A percentile compares a stretch with the other conserved stretches of the same genome.
Conservation (phyloP, 2,888 invertebrate genomes). For the Tachina fera region DNA sequence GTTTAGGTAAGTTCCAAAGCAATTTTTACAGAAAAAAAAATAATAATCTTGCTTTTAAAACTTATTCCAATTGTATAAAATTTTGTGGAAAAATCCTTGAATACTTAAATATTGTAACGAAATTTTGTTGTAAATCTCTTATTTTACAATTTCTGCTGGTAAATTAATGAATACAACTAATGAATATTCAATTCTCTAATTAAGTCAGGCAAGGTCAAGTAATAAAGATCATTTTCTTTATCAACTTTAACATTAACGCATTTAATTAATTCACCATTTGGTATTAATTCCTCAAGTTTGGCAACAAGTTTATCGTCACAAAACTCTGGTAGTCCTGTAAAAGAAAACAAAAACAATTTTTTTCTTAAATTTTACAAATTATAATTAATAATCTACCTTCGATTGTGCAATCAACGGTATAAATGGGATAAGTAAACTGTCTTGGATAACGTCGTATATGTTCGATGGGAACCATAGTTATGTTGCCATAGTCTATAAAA, state of each 20-base stretch:
- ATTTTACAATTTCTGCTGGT: neutral
- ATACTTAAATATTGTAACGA: neutral
- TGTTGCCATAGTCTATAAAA: constrained; percentile 81
- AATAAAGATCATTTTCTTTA: constrained; percentile 69
- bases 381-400: constrained; percentile 70
- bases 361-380: neutral
- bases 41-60: too few relatives aligned
- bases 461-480: constrained; percentile 75
- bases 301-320: constrained; percentile 67
- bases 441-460: constrained; percentile 80
- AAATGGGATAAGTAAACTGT: constrained; percentile 78
- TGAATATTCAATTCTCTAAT: constrained; percentile 54
- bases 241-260: constrained; percentile 67
- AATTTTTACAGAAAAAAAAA: too few relatives aligned
- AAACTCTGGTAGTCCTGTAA: constrained; percentile 69
- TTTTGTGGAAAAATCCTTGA: too few relatives aligned
- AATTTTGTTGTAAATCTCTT: neutral
- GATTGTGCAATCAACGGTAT: constrained; percentile 78
- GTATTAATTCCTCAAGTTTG: constrained; percentile 72
- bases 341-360: neutral
- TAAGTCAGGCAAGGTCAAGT: constrained; percentile 62
- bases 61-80: too few relatives aligned
- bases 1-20: too few relatives aligned
- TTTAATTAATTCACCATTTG: constrained; percentile 69
- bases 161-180: neutral